Base-by-base conservation (phyloP, 2,797 vertebrate species). In the Intellagama lesueurii region DNA sequence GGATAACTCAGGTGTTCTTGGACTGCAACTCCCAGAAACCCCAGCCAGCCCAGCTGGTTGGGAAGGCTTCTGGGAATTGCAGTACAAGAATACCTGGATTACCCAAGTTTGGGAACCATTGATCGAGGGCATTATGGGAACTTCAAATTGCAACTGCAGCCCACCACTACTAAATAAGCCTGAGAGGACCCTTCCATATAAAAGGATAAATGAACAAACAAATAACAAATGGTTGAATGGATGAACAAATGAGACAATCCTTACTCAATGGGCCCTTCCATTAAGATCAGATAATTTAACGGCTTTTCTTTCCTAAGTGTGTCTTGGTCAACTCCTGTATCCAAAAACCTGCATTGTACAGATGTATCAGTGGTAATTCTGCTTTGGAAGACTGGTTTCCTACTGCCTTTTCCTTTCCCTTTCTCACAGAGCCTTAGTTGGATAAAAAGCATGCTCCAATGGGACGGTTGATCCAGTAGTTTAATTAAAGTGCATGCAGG, bases 391-490 rank as follows among this genome's bases (percentile, higher is more conserved):
- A 40, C 3, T 19, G 72, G 0, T 47, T 75, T 82, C 30, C 47
- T 4, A 16, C 26, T n/a, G 47, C 28, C 7, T 76, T 78, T 64
- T 32, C 64, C 19, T 83, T 40, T 83, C 56, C 88, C 60, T 80
- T 44, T 85, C 66, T 47, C 11, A 87, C 40, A 88, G 85, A 73
- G n/a, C 85, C 64, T 60, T 92, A 90, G 82, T 6, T 64, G 60
- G 7, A 49, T 64, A 69, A 88, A 83, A 32, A 79, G 24, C 28
- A 32, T 52, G 17, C 14, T 68, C 56, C 35, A 24, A 60, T 47
- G 86, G n/a, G 7, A 81, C 4, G 2, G 60, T 47, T 7, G 44
- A 76, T 40, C n/a, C 0, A 83, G 30, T 1, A 12, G 0, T 32
- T 87, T 89, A 60, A 44, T 92, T 81, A 78, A 5, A 79, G 64